Percentiles rank a stretch among this genome's conserved stretches.
These are phyloP conservation scores for Mellilla xanthometata DNA, from an alignment of 2,888 invertebrate species.

Conservation along the genomic window DNA sequence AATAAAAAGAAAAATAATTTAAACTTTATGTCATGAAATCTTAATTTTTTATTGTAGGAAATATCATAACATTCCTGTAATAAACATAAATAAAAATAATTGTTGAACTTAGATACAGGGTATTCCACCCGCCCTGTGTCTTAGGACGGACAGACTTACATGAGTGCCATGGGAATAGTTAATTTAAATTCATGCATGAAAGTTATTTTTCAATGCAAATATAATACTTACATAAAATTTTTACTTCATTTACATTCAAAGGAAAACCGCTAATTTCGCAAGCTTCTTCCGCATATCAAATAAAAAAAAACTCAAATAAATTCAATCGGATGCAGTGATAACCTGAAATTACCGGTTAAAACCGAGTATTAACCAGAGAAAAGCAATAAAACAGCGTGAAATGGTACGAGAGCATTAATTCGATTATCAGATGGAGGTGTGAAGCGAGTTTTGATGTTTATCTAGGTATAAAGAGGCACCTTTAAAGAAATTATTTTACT, in stretches of 20 bases:
- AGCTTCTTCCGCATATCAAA: conserved; percentile 41
- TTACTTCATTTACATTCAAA: conserved; percentile 7
- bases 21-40: too few relatives aligned
- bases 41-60: too few relatives aligned
- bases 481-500: conserved; percentile 80
- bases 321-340: conserved; percentile 74
- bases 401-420: conserved; percentile 79
- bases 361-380: conserved; percentile 72
- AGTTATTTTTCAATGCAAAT: too few relatives aligned
- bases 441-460: conserved; percentile 82
- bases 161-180: too few relatives aligned
- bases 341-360: conserved; percentile 73
- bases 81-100: too few relatives aligned
- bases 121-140: too few relatives aligned
- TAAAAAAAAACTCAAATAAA: conserved; percentile 62
- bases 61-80: too few relatives aligned
- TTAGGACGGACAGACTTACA: too few relatives aligned
- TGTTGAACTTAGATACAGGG: too few relatives aligned
- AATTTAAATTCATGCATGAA: too few relatives aligned
- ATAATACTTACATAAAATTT: neutral
- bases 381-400: conserved; percentile 80
- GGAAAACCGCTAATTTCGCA: conserved; percentile 29
- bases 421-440: conserved; percentile 82
- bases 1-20: neutral
- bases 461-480: conserved; percentile 80